Conservation (phyloP, 2,113 vertebrate genomes). For the Rhynchomys soricoides region DNA sequence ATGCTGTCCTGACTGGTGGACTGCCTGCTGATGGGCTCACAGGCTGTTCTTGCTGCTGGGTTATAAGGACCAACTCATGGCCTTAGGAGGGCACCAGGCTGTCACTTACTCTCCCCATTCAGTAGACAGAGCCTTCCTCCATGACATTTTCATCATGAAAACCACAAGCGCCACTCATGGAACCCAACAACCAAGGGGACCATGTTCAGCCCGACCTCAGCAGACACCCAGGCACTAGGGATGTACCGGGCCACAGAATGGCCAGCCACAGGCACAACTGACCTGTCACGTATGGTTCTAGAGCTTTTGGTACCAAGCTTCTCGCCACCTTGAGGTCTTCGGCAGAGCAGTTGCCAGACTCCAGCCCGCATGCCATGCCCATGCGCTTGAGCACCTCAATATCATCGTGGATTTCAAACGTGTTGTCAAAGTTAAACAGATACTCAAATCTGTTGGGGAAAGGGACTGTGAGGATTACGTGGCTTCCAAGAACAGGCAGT, state of each 20-base stretch:
- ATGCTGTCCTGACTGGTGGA: neutral
- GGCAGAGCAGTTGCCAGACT: conserved; percentile 96
- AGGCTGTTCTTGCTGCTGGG: no score
- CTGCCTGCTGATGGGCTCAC: neutral
- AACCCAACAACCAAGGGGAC: neutral
- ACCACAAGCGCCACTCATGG: neutral
- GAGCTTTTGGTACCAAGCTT: conserved; percentile 96
- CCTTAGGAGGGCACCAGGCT: neutral
- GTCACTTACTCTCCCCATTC: neutral
- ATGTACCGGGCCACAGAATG: neutral
- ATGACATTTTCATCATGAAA: neutral
- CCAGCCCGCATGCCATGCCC: conserved; percentile 98
- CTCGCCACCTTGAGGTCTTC: conserved; percentile 96
- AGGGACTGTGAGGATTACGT: neutral
- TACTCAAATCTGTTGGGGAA: conserved; percentile 94
- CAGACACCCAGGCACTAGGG: neutral
- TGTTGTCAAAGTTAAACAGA: conserved; percentile 99
- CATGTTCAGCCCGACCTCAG: neutral
- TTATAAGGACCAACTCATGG: neutral
- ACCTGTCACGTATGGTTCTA: conserved; percentile 99
- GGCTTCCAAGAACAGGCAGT: neutral
- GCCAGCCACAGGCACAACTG: conserved; percentile 42
- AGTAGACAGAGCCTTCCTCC: neutral
- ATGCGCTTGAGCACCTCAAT: conserved; percentile 99
- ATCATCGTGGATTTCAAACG: conserved; percentile 99